These are phyloP conservation scores for Melanotaenia nigrans DNA, from an alignment of 2,797 vertebrate species.

Conservation along the genomic window DNA sequence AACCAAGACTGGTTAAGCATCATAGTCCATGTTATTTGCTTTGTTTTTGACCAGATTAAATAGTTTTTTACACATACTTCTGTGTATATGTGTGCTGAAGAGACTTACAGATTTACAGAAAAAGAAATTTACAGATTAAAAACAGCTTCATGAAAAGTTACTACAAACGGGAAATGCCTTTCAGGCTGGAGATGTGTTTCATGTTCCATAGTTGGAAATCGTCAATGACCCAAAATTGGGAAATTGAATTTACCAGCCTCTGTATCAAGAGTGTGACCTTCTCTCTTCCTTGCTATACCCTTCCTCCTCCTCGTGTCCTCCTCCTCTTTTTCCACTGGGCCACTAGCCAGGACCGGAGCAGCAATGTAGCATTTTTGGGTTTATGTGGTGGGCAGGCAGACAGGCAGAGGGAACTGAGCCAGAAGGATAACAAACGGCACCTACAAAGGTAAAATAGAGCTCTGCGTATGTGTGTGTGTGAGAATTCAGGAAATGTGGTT, in stretches of 20 bases:
- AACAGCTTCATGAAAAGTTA: not conserved
- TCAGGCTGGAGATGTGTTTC: slow-evolving; percentile 19
- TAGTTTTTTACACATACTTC: not conserved
- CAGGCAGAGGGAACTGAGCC: slow-evolving; percentile 74
- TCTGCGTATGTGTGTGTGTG: slow-evolving; percentile 26
- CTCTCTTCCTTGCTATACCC: slow-evolving; percentile 64
- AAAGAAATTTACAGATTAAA: not conserved
- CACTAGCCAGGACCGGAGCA: slow-evolving; percentile 56
- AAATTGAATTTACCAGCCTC: slow-evolving; percentile 39
- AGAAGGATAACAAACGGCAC: slow-evolving; percentile 77
- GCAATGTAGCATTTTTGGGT: slow-evolving; percentile 78
- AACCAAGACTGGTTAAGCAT: slow-evolving; percentile 13
- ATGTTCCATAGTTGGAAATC: slow-evolving; percentile 25
- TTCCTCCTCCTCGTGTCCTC: slow-evolving; percentile 59
- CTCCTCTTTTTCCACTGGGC: slow-evolving; percentile 75
- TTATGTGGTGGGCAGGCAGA: slow-evolving; percentile 74
- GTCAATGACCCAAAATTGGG: slow-evolving; percentile 30
- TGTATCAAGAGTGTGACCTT: slow-evolving; percentile 63
- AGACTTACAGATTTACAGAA: not conserved
- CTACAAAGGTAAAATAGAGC: slow-evolving; percentile 74
- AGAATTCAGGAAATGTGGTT: slow-evolving; percentile 70
- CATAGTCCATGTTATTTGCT: not conserved
- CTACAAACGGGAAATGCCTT: slow-evolving; percentile 18
- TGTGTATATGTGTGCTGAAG: not conserved
- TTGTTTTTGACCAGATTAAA: slow-evolving; percentile 4